These are phyloP conservation scores for Penelope pileata DNA, from an alignment of 2,113 vertebrate species.

Conservation along the genomic window DNA sequence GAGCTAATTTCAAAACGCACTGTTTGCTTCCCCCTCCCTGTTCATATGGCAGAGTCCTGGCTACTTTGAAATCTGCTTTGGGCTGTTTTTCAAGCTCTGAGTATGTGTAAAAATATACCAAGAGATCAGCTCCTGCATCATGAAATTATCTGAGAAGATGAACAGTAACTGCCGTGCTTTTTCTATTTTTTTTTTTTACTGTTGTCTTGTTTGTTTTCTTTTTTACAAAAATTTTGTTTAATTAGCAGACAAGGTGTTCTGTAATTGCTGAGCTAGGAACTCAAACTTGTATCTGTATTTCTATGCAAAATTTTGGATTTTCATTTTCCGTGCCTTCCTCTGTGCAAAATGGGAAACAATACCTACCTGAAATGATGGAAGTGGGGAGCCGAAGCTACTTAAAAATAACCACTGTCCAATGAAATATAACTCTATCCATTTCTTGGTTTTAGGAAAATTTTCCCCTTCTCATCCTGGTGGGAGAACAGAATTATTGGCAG, in stretches of 20 bases:
- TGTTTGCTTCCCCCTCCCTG: neutral
- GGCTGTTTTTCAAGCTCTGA: fast-evolving
- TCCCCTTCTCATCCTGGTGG: neutral
- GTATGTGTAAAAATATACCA: neutral
- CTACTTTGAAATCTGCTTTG: neutral
- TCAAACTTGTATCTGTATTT: neutral
- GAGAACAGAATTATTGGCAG: slow-evolving; percentile 25
- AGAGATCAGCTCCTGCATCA: neutral
- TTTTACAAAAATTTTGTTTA: neutral
- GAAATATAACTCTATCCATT: neutral
- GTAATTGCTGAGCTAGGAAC: neutral
- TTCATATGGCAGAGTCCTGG: neutral
- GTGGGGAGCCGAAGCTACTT: neutral
- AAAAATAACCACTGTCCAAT: neutral
- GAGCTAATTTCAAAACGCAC: neutral
- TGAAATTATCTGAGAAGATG: neutral
- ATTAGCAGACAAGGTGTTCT: neutral
- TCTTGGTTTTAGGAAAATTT: neutral
- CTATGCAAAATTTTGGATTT: neutral
- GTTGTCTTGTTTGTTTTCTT: neutral
- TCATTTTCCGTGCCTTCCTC: neutral
- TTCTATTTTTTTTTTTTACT: neutral
- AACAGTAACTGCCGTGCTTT: neutral
- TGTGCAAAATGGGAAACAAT: neutral
- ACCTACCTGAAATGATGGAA: neutral